Evolutionary conservation across 2,888 invertebrate genomes (phyloP).

Genomic region (Sesamia inferens): DNA sequence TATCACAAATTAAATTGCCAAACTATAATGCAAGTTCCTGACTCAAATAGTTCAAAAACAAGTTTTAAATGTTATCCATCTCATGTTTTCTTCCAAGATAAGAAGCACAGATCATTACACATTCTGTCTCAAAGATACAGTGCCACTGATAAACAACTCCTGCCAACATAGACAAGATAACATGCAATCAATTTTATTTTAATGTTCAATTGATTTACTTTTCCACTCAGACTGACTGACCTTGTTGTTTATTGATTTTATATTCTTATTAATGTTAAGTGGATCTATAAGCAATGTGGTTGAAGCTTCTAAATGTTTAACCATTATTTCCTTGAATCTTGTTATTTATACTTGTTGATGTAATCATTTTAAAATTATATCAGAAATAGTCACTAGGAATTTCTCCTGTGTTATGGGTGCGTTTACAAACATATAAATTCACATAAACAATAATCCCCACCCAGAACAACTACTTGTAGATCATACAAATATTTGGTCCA

Average conservation of each 20-base stretch:
- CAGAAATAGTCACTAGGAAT: too few species aligned
- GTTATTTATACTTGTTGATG: neutral
- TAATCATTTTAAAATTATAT: neutral
- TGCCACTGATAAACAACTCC: constrained; percentile 18
- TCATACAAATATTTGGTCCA: too few species aligned
- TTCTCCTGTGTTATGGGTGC: too few species aligned
- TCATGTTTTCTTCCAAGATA: constrained; percentile 15
- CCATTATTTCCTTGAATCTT: neutral
- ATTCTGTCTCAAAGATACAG: constrained; percentile 16
- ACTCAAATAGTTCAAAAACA: neutral
- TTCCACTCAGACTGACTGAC: constrained; percentile 43
- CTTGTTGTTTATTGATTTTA: constrained; percentile 55
- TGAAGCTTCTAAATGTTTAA: constrained; percentile 2
- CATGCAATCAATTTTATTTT: constrained; percentile 25
- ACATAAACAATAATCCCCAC: too few species aligned
- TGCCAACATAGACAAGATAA: constrained; percentile 26
- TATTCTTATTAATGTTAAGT: constrained; percentile 25
- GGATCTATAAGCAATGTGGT: neutral
- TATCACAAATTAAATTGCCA: neutral
- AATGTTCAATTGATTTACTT: constrained; percentile 29
- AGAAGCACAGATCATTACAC: constrained; percentile 14
- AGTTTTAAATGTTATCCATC: neutral
- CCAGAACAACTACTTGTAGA: too few species aligned
- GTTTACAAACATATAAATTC: too few species aligned
- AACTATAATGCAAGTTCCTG: neutral